phyloP scores from a whole-genome alignment of 2,113 vertebrate genomes.

The Sebastes schlegelii region DNA sequence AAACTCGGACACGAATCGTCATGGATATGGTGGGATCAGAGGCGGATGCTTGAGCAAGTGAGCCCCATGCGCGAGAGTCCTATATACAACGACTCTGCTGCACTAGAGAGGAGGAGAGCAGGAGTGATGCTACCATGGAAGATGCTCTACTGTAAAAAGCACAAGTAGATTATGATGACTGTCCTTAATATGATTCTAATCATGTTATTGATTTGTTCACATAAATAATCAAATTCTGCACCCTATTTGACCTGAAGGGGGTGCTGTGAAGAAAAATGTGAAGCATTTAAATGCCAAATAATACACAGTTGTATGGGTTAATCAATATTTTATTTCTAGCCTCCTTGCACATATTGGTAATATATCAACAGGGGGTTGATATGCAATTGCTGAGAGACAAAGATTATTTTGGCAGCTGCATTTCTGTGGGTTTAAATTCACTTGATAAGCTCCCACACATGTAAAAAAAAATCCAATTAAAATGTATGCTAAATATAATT shows the following conservation, averaged over 20 bases:
- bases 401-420: background rate
- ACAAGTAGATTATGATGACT: background rate
- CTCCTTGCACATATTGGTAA: slow-evolving; percentile 5
- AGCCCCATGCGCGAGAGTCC: slow-evolving; percentile 29
- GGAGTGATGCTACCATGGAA: background rate
- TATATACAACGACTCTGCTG: slow-evolving; percentile 13
- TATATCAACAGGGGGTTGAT: slow-evolving; percentile 18
- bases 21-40: slow-evolving; percentile 61
- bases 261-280: slow-evolving; percentile 7
- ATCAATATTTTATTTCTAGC: background rate
- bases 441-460: background rate
- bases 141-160: background rate
- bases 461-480: background rate
- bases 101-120: background rate
- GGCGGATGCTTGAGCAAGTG: slow-evolving; percentile 40
- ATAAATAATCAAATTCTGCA: background rate
- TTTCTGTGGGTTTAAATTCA: background rate
- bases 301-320: background rate
- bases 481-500: background rate
- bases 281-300: slow-evolving; percentile 3
- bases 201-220: background rate
- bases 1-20: slow-evolving; percentile 51
- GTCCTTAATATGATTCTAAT: background rate
- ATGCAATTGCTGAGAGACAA: background rate
- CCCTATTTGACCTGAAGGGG: slow-evolving; percentile 20